A percentile compares a stretch with the other conserved stretches of the same genome.
Conservation (phyloP, 2,888 invertebrate genomes). For the Eulithis prunata region DNA sequence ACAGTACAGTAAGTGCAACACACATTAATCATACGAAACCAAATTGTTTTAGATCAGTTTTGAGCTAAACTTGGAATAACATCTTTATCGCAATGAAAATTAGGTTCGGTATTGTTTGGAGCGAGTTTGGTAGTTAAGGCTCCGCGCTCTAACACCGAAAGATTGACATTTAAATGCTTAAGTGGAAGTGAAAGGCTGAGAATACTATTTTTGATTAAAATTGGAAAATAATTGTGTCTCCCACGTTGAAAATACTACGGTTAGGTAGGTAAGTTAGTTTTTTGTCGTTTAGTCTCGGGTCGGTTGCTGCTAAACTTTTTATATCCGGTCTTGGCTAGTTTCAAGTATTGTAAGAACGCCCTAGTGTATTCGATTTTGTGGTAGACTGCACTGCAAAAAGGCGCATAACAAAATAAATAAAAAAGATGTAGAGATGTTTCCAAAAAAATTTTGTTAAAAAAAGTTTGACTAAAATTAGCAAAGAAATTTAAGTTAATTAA, state of each 20-base stretch:
- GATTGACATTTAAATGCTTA: conserved; percentile 84
- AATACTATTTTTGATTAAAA: conserved; percentile 83
- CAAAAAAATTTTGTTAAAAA: no score
- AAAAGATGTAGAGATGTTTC: neutral
- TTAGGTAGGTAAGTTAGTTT: conserved; percentile 57
- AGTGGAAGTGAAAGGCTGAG: conserved; percentile 82
- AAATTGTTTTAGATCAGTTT: conserved; percentile 73
- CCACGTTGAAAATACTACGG: conserved; percentile 63
- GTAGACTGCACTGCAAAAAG: conserved; percentile 25
- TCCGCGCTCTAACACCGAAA: conserved; percentile 60
- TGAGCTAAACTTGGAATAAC: conserved; percentile 17
- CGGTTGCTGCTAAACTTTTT: conserved; percentile 63
- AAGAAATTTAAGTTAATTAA: no score
- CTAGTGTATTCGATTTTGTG: conserved; percentile 25
- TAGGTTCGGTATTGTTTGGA: conserved; percentile 47
- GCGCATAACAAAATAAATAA: neutral
- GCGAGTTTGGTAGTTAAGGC: conserved; percentile 54
- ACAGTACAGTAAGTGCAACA: conserved; percentile 63
- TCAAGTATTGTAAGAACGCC: conserved; percentile 35
- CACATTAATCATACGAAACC: conserved; percentile 80
- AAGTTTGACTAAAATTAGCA: no score
- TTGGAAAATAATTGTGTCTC: conserved; percentile 84
- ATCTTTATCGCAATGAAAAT: conserved; percentile 41
- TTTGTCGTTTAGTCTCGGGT: conserved; percentile 67
- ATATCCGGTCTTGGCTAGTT: conserved; percentile 58